phyloP scores from a whole-genome alignment of 2,797 vertebrate genomes.

The Phalloptychus januarius region DNA sequence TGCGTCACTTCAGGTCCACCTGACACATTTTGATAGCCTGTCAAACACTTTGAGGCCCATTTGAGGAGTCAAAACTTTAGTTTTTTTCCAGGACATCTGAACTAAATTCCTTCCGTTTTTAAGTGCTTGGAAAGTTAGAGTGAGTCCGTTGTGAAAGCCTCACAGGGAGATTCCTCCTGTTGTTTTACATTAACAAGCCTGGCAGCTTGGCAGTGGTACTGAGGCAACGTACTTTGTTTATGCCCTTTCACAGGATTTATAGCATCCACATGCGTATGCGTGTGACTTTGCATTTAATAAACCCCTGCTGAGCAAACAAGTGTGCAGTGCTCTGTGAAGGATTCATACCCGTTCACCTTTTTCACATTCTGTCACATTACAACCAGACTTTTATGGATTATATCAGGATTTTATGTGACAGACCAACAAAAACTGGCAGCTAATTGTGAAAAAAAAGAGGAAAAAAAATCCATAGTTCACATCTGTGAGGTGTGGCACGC shows the following conservation, averaged over 20 bases:
- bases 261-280: conserved; percentile 66
- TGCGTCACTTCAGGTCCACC: conserved; percentile 37
- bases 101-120: conserved; percentile 19
- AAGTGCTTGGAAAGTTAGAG: conserved; percentile 44
- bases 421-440: neutral
- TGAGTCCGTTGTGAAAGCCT: conserved; percentile 66
- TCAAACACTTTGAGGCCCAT: conserved; percentile 38
- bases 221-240: conserved; percentile 50
- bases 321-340: conserved; percentile 27
- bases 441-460: neutral
- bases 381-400: neutral
- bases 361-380: neutral
- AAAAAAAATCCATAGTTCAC: neutral
- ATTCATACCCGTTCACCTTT: neutral
- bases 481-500: neutral
- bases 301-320: conserved; percentile 59
- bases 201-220: conserved; percentile 70
- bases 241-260: conserved; percentile 51
- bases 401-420: neutral
- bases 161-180: conserved; percentile 65
- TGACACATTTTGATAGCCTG: conserved; percentile 52
- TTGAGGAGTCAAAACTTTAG: conserved; percentile 5
- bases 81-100: neutral
- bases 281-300: conserved; percentile 61
- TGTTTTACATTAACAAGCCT: conserved; percentile 75